These are phyloP conservation scores for Sepiola atlantica DNA, from an alignment of 2,888 invertebrate species.

Conservation along the genomic window DNA sequence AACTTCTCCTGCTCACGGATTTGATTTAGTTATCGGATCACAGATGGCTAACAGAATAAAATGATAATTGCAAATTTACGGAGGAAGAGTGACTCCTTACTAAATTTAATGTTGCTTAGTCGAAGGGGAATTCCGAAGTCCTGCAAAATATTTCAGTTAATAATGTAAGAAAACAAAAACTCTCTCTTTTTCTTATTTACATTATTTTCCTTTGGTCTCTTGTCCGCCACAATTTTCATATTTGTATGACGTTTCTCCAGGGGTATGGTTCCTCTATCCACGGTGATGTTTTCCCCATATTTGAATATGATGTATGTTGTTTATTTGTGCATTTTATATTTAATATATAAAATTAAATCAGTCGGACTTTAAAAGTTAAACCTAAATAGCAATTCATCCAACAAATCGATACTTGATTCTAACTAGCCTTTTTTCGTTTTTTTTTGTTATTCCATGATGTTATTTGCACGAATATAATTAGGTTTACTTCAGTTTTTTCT, in stretches of 20 bases:
- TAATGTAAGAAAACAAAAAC: background rate
- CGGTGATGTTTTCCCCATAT: no score
- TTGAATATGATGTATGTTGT: no score
- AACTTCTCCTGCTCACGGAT: background rate
- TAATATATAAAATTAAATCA: no score
- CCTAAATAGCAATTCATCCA: no score
- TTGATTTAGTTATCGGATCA: background rate
- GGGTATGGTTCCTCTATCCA: no score
- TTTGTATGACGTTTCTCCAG: background rate
- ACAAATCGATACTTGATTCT: no score
- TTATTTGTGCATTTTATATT: no score
- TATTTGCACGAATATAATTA: no score
- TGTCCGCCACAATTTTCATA: background rate
- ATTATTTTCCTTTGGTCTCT: background rate
- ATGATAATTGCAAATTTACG: background rate
- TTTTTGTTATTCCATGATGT: no score
- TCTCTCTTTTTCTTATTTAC: background rate
- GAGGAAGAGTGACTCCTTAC: background rate
- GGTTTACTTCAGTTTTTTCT: no score
- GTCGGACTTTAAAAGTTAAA: no score
- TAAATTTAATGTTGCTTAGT: background rate
- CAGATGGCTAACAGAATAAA: background rate
- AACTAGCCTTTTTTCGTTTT: no score
- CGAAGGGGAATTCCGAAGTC: background rate
- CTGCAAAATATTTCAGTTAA: background rate